A percentile compares a stretch with the other conserved stretches of the same genome.
Conservation (phyloP, 2,888 invertebrate species). For the Eupithecia dodoneata region DNA sequence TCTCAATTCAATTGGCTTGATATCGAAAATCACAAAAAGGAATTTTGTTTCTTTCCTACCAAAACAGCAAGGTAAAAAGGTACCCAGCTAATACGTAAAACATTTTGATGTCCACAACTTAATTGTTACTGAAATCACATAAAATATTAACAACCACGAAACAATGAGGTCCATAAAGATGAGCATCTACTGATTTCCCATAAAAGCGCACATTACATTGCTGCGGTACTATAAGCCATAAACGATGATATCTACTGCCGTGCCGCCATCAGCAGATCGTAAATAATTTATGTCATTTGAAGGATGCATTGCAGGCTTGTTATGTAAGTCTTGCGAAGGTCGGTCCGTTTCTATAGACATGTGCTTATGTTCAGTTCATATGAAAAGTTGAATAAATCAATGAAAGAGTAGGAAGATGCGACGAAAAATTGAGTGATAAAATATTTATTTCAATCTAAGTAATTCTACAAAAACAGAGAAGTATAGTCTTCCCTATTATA, state of each 20-base stretch:
- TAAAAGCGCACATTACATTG: constrained; percentile 49
- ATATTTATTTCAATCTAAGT: too few relatives aligned
- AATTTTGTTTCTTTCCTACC: not conserved
- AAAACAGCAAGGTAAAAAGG: not conserved
- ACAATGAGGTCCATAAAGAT: constrained; percentile 21
- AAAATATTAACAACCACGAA: constrained; percentile 10
- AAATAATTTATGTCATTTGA: constrained; percentile 48
- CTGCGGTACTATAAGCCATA: constrained; percentile 54
- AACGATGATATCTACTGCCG: constrained; percentile 46
- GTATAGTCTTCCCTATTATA: too few relatives aligned
- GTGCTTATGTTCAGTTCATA: not conserved
- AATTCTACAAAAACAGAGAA: too few relatives aligned
- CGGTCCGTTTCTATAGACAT: not conserved
- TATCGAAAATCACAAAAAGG: not conserved
- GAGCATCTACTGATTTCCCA: constrained; percentile 37
- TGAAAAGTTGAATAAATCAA: not conserved
- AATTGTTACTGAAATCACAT: not conserved
- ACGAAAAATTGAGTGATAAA: too few relatives aligned
- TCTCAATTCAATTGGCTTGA: not conserved
- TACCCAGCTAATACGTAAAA: not conserved
- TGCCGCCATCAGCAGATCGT: constrained; percentile 54
- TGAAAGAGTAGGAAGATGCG: not conserved
- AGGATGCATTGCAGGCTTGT: constrained; percentile 39
- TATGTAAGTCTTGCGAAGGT: constrained; percentile 31
- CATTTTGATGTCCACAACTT: not conserved